A percentile compares a stretch with the other conserved stretches of the same genome.
Evolutionary conservation across 2,888 invertebrate species (phyloP).

Genomic region (Dynastes grantii): DNA sequence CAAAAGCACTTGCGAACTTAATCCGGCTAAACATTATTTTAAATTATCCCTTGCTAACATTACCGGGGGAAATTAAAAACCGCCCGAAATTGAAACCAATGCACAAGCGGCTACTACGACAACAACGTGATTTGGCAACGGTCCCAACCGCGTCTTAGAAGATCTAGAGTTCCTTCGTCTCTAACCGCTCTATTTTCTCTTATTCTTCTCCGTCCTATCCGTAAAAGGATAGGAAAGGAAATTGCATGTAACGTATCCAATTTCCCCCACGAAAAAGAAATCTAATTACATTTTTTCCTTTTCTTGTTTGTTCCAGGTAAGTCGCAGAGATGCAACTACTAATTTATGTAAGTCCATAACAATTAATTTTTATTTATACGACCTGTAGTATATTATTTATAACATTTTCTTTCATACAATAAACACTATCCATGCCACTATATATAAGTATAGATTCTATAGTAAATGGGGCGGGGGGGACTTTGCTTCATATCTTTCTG

Average conservation of each 20-base stretch:
- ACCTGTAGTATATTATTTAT: too few species aligned
- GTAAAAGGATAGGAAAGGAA: not conserved
- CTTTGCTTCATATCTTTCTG: too few species aligned
- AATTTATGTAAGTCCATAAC: conserved; percentile 35
- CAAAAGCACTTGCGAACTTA: not conserved
- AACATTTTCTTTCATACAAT: too few species aligned
- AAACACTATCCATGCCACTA: not conserved
- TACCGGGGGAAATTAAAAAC: not conserved
- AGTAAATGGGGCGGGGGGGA: too few species aligned
- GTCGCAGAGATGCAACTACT: conserved; percentile 31
- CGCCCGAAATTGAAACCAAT: not conserved
- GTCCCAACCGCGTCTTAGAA: not conserved
- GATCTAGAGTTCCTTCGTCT: not conserved
- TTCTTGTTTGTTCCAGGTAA: conserved; percentile 36
- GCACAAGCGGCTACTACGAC: conserved; percentile 5
- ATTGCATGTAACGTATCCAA: not conserved
- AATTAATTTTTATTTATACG: not conserved
- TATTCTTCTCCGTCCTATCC: not conserved
- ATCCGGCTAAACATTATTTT: not conserved
- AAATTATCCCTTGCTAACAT: not conserved
- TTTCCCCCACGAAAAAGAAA: not conserved
- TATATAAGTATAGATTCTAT: too few species aligned
- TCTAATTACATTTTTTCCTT: conserved; percentile 8
- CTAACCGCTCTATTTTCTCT: not conserved
- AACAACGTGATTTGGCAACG: conserved; percentile 12